Conservation (phyloP, 2,797 vertebrate species). For the Microctenopoma steveboyesi region DNA sequence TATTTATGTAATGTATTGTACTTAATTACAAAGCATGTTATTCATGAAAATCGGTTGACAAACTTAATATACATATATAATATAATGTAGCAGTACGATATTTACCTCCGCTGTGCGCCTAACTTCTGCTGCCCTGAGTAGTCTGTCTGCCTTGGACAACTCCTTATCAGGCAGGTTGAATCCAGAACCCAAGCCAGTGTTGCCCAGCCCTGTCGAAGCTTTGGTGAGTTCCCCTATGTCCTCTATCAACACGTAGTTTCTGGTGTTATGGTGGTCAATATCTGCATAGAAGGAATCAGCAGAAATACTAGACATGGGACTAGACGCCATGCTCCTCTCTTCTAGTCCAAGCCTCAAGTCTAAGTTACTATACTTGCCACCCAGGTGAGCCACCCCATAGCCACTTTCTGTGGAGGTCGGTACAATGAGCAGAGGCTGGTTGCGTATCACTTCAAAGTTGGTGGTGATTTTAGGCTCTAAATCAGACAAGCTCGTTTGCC, state of each 20-base stretch:
- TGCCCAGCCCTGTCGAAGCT: slow-evolving; percentile 86
- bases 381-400: slow-evolving; percentile 90
- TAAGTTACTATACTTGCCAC: slow-evolving; percentile 92
- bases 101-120: slow-evolving; percentile 91
- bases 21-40: no score
- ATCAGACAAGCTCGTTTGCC: slow-evolving; percentile 89
- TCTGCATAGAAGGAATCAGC: slow-evolving; percentile 98
- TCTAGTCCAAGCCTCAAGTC: slow-evolving; percentile 95
- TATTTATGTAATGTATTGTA: no score
- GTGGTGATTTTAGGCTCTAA: slow-evolving; percentile 95
- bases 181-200: slow-evolving; percentile 86
- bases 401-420: slow-evolving; percentile 91
- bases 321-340: slow-evolving; percentile 95
- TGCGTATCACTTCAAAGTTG: slow-evolving; percentile 95
- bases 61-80: not conserved
- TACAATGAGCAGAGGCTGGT: slow-evolving; percentile 96
- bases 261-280: slow-evolving; percentile 92
- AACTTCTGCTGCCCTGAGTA: slow-evolving; percentile 90
- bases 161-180: slow-evolving; percentile 96
- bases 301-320: slow-evolving; percentile 98
- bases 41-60: no score
- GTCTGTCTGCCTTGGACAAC: slow-evolving; percentile 92
- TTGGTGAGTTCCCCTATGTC: slow-evolving; percentile 98
- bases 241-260: slow-evolving; percentile 97
- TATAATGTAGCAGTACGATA: not conserved